These are phyloP conservation scores for Leptopilina clavipes DNA, from an alignment of 1,140 invertebrate genomes.

Conservation along the genomic window DNA sequence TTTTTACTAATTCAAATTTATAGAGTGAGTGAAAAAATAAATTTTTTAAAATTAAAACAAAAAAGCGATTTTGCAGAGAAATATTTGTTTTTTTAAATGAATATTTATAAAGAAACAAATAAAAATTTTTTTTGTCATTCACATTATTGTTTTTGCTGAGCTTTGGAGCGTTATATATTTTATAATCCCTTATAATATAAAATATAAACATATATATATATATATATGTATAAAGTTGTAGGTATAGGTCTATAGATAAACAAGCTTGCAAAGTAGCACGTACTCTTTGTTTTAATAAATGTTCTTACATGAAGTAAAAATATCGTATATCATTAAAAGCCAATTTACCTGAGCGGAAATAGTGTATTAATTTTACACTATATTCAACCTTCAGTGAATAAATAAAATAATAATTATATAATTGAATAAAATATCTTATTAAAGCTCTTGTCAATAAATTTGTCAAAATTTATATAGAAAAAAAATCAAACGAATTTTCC, in stretches of 20 bases:
- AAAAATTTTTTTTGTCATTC: neutral
- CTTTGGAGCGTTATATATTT: neutral
- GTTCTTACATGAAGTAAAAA: slow-evolving; percentile 22
- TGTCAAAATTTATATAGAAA: no score
- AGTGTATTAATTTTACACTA: neutral
- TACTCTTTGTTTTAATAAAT: neutral
- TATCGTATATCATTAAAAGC: neutral
- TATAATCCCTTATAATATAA: neutral
- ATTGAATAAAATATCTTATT: no score
- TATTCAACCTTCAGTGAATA: neutral
- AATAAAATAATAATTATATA: neutral
- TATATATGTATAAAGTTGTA: slow-evolving; percentile 2
- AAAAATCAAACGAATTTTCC: no score
- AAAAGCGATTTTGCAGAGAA: no score
- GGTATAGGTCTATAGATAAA: slow-evolving; percentile 17
- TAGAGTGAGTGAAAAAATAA: no score
- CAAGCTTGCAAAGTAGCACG: neutral
- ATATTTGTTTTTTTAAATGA: no score
- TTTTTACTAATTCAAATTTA: no score
- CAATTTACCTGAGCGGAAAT: slow-evolving; percentile 1
- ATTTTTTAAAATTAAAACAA: no score
- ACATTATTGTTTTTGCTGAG: neutral
- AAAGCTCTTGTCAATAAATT: neutral
- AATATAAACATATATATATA: slow-evolving; percentile 9
- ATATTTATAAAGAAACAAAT: neutral